Evolutionary conservation across 37 sponge, comb jelly and placozoan species (phyloP).

Genomic region (Chondrilla cf. caribensis): DNA sequence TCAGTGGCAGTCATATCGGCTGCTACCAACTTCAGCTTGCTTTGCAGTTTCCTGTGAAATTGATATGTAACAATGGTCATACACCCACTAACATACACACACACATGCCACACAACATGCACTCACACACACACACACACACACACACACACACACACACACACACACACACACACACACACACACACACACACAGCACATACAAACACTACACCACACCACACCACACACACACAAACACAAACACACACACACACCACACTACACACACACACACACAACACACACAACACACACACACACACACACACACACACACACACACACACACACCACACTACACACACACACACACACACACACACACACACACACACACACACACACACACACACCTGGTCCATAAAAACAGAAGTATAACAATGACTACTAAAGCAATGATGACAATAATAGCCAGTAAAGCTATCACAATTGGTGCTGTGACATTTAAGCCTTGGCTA

Average conservation of each 20-base stretch:
- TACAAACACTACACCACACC: neutral
- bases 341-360: neutral
- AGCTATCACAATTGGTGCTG: neutral
- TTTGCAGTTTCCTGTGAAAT: neutral
- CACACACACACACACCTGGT: neutral
- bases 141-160: neutral
- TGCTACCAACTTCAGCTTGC: neutral
- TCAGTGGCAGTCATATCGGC: neutral
- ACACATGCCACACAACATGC: neutral
- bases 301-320: neutral
- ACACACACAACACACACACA: no score
- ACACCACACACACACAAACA: no score
- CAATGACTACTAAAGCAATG: neutral
- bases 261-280: no score
- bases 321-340: neutral
- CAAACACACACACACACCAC: neutral
- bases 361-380: slow-evolving; percentile 9
- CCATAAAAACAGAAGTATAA: neutral
- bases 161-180: neutral
- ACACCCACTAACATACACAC: no score
- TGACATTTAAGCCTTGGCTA: neutral
- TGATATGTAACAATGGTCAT: neutral
- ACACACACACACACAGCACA: neutral
- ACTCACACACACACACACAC: neutral
- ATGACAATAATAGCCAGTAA: neutral